Conservation (phyloP, 2,888 invertebrate genomes). For the Phengaris alcon region DNA sequence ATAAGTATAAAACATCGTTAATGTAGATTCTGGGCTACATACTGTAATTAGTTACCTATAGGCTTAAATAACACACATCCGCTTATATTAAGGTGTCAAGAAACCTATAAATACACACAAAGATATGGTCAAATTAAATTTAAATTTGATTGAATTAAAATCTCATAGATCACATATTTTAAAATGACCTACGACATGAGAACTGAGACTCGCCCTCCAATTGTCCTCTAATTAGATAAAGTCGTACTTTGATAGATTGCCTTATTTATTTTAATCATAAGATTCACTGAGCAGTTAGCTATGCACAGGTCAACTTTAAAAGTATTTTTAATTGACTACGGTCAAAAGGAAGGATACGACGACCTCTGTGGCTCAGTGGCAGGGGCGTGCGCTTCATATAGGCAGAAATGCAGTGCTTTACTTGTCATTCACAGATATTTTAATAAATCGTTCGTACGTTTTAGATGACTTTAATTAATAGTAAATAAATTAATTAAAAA, state of each 20-base stretch:
- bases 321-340: neutral
- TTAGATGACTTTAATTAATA: no score
- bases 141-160: constrained; percentile 37
- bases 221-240: constrained; percentile 21
- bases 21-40: no score
- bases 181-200: constrained; percentile 29
- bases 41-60: no score
- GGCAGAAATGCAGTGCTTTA: no score
- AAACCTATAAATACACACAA: neutral
- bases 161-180: constrained; percentile 14
- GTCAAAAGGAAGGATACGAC: no score
- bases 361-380: no score
- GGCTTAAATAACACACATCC: neutral
- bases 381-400: no score
- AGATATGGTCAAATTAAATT: constrained; percentile 52
- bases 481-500: no score
- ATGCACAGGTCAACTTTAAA: neutral
- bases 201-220: constrained; percentile 24
- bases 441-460: no score
- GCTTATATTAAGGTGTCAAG: neutral
- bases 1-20: no score
- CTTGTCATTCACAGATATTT: no score
- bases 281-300: neutral
- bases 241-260: constrained; percentile 7
- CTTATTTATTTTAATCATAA: constrained; percentile 14